Base-by-base conservation (phyloP, 2,888 invertebrate genomes). In the Melieria crassipennis region DNA sequence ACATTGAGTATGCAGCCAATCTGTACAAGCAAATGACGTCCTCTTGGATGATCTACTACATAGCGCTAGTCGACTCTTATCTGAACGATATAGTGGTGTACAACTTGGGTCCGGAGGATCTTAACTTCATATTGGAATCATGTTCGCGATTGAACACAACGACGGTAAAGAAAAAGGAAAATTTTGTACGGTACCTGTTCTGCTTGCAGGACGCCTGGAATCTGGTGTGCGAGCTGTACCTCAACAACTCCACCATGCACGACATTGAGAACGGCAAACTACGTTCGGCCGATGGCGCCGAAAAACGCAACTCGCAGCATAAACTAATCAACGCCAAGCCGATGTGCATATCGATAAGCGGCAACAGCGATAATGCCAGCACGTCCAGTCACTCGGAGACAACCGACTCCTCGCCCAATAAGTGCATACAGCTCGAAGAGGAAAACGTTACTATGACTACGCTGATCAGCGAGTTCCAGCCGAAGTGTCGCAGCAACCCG, bases 11-110 rank as follows among this genome's bases (percentile, higher is more conserved):
- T 79, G 94, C 95, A 5, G 95, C 96, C 2, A 96, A 96, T 86
- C 88, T 96, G n/a, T 96, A 96, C 84, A 94, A 94, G 73, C 97
- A 97, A 87, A 95, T 96, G 9, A 95, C 96, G 48, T 95, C 96
- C 0, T 94, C 96, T 0, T 96, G 96, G 92, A 93, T 96, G 56
- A 93, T 97, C 30, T 94, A 94, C 86, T 92, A 94, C 66, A 94
- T 96, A 73, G 92, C 95, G 1, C 87, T 97, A 56, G 93, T 97
- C 50, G 96, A 97, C 83, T 89, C 96, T 74, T 94, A 94, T 83
- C 89, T 95, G 56, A 91, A 91, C 77, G 92, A 93, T 47, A 91
- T 93, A 63, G 88, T 90, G 50, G 89, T 88, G 74, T 92, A 91
- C 76, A 89, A 89, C 79, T 86, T 92, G 77, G 90, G 89, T 73